Evolutionary conservation across 2,888 invertebrate genomes (phyloP).

Genomic region (Scaptomyza tumidula): DNA sequence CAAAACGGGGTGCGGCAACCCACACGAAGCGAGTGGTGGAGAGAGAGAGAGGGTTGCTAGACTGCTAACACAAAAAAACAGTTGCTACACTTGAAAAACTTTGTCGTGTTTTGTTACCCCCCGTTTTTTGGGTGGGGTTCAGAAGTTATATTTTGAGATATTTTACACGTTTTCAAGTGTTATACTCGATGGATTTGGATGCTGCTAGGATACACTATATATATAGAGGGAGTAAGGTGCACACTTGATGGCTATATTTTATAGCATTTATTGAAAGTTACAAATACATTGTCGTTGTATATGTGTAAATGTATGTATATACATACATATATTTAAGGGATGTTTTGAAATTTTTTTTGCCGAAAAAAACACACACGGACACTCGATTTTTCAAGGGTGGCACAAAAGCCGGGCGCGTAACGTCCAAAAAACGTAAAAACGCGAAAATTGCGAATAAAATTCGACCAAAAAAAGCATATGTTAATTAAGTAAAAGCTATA

Average conservation of each 20-base stretch:
- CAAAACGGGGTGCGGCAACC: slow-evolving; percentile 67
- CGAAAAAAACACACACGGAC: slow-evolving; percentile 55
- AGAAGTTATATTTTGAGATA: slow-evolving; percentile 12
- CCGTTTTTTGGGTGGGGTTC: slow-evolving; percentile 68
- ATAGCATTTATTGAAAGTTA: slow-evolving; percentile 50
- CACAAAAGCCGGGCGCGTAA: slow-evolving; percentile 48
- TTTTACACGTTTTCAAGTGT: neutral
- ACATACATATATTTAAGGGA: slow-evolving; percentile 39
- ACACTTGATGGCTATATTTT: slow-evolving; percentile 17
- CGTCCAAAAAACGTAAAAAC: neutral
- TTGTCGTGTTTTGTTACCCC: slow-evolving; percentile 18
- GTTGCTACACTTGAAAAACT: slow-evolving; percentile 69
- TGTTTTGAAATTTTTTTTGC: slow-evolving; percentile 43
- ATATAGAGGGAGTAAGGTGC: neutral
- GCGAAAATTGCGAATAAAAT: neutral
- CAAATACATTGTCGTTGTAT: slow-evolving; percentile 8
- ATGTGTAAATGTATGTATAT: slow-evolving; percentile 17
- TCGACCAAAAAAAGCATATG: neutral
- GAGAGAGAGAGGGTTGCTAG: slow-evolving; percentile 10
- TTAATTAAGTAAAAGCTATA: neutral
- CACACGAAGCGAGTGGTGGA: slow-evolving; percentile 12
- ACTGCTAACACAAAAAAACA: slow-evolving; percentile 35
- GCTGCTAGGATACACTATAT: neutral
- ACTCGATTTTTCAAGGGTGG: slow-evolving; percentile 61
- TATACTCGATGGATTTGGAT: slow-evolving; percentile 2